These are phyloP conservation scores for Brachystomella parvula DNA, from an alignment of 1,140 invertebrate species.

Conservation along the genomic window DNA sequence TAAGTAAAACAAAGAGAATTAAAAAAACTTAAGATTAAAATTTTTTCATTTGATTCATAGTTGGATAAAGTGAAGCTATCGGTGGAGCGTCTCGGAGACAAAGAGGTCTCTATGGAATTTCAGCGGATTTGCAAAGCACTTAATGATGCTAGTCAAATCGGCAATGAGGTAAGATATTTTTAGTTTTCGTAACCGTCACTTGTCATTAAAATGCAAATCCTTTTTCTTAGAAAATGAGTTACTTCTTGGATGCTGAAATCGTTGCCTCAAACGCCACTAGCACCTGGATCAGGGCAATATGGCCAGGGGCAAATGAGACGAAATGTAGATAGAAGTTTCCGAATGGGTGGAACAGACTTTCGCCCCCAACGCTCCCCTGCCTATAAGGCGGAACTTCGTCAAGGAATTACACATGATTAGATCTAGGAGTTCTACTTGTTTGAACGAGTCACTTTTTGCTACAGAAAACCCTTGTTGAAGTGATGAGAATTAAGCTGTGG, in stretches of 20 bases:
- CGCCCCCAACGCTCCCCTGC: constrained; percentile 22
- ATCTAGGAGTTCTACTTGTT: too few species aligned
- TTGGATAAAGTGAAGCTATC: constrained; percentile 44
- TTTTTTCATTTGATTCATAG: constrained; percentile 37
- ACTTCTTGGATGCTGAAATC: constrained; percentile 43
- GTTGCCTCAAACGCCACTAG: background rate
- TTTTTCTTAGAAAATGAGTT: constrained; percentile 41
- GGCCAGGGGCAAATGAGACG: constrained; percentile 13
- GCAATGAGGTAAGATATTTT: constrained; percentile 42
- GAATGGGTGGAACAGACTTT: constrained; percentile 28
- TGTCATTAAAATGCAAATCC: constrained; percentile 2
- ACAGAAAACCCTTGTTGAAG: too few species aligned
- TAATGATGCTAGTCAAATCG: constrained; percentile 43
- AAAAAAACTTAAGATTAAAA: background rate
- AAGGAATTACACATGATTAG: background rate
- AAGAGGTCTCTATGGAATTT: constrained; percentile 45
- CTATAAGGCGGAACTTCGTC: constrained; percentile 19
- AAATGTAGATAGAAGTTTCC: constrained; percentile 26
- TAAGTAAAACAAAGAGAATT: constrained; percentile 38
- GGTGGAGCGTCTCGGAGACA: constrained; percentile 40
- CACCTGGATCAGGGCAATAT: background rate
- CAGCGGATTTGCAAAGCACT: constrained; percentile 44
- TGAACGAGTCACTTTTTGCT: too few species aligned
- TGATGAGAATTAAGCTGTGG: too few species aligned
- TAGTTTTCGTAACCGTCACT: background rate